These are phyloP conservation scores for Drosophila melanica DNA, from an alignment of 1,140 invertebrate species.

Conservation along the genomic window DNA sequence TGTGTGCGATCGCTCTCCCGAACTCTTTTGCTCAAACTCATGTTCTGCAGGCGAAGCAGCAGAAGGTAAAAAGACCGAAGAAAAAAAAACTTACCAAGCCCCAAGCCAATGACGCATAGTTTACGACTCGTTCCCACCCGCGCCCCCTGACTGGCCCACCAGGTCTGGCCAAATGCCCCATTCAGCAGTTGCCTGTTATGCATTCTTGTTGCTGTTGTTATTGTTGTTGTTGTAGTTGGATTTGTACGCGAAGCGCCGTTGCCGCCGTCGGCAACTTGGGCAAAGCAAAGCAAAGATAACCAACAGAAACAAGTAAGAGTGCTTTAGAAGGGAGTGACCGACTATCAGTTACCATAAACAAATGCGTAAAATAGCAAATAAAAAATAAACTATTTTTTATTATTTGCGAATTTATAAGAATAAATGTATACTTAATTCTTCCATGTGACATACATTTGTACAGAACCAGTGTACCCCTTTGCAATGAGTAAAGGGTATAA, in stretches of 20 bases:
- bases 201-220: slow-evolving; percentile 3
- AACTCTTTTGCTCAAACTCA: neutral
- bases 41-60: slow-evolving; percentile 16
- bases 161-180: slow-evolving; percentile 55
- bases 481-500: neutral
- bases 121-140: slow-evolving; percentile 17
- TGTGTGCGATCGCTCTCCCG: neutral
- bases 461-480: no score
- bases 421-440: no score
- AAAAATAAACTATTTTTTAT: no score
- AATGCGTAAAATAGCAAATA: no score
- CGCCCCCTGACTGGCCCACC: slow-evolving; percentile 11
- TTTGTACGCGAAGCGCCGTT: slow-evolving; percentile 79
- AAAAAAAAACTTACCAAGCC: slow-evolving; percentile 39
- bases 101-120: slow-evolving; percentile 52
- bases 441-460: no score
- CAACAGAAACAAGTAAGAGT: no score
- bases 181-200: slow-evolving; percentile 51
- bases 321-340: no score
- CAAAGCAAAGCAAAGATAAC: slow-evolving; percentile 44
- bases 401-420: no score
- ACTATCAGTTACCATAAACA: no score
- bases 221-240: slow-evolving; percentile 43
- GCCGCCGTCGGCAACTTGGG: slow-evolving; percentile 65
- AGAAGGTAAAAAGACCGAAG: slow-evolving; percentile 13